Conservation (phyloP, 2,888 invertebrate species). For the Tinea semifulvella region DNA sequence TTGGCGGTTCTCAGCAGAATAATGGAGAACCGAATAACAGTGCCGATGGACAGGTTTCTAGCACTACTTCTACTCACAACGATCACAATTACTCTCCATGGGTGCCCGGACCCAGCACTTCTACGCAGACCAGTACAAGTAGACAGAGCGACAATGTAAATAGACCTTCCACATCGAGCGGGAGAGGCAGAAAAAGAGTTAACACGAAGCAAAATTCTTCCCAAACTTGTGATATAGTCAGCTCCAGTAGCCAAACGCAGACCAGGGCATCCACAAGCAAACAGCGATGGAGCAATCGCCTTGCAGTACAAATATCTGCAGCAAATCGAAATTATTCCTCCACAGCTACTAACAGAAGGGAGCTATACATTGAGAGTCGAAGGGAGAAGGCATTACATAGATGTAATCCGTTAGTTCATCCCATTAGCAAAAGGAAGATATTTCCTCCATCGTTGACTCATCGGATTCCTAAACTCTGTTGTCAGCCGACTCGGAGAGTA, state of each 20-base stretch:
- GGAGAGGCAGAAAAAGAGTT: constrained; percentile 16
- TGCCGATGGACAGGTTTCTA: too few species aligned
- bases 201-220: constrained; percentile 22
- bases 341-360: constrained; percentile 47
- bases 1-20: too few species aligned
- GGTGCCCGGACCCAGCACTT: not conserved
- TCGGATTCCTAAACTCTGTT: constrained; percentile 46
- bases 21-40: too few species aligned
- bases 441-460: constrained; percentile 43
- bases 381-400: constrained; percentile 50
- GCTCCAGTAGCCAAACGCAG: not conserved
- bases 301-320: constrained; percentile 56
- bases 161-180: constrained; percentile 25
- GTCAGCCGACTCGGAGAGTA: constrained; percentile 12
- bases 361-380: constrained; percentile 45
- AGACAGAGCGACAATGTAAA: constrained; percentile 21
- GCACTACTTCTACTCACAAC: not conserved
- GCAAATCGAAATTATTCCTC: constrained; percentile 53
- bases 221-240: constrained; percentile 12
- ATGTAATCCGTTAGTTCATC: constrained; percentile 49
- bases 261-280: constrained; percentile 22
- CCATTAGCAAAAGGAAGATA: constrained; percentile 37
- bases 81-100: not conserved
- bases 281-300: constrained; percentile 43
- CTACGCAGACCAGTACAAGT: constrained; percentile 15